Evolutionary conservation across 2,797 vertebrate genomes (phyloP).

Genomic region (Calcarius lapponicus): DNA sequence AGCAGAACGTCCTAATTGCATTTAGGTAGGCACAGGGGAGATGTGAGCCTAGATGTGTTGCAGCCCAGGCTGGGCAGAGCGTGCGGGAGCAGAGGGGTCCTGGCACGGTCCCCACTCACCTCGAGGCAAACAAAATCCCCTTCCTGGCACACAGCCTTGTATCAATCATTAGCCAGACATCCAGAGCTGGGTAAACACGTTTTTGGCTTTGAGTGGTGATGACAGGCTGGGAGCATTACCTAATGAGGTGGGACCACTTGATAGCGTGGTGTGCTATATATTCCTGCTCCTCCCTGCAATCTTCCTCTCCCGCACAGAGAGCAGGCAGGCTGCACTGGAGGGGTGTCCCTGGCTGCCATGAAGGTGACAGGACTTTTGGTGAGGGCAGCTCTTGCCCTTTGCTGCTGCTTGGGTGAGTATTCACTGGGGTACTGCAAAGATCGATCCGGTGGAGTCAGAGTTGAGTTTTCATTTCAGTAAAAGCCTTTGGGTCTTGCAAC

Average conservation of each 20-base stretch:
- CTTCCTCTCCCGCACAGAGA: neutral
- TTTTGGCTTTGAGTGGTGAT: conserved; percentile 43
- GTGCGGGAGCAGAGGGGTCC: neutral
- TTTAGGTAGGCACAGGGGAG: neutral
- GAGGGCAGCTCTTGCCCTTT: conserved; percentile 36
- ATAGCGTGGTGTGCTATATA: conserved; percentile 6
- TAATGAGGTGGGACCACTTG: conserved; percentile 23
- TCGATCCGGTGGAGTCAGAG: neutral
- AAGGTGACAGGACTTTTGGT: neutral
- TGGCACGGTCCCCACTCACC: neutral
- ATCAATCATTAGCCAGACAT: conserved; percentile 65
- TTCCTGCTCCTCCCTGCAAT: neutral
- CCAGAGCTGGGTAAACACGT: conserved; percentile 40
- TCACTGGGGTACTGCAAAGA: neutral
- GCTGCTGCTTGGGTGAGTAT: conserved; percentile 54
- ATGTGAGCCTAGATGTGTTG: neutral
- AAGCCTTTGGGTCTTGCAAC: neutral
- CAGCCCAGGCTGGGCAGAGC: neutral
- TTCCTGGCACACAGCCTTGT: neutral
- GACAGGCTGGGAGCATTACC: neutral
- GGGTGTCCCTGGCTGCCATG: neutral
- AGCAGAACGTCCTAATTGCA: neutral
- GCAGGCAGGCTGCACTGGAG: neutral
- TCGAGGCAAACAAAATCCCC: neutral
- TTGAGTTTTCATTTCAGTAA: neutral